phyloP scores from a whole-genome alignment of 2,113 vertebrate species.

The Nycticebus coucang region DNA sequence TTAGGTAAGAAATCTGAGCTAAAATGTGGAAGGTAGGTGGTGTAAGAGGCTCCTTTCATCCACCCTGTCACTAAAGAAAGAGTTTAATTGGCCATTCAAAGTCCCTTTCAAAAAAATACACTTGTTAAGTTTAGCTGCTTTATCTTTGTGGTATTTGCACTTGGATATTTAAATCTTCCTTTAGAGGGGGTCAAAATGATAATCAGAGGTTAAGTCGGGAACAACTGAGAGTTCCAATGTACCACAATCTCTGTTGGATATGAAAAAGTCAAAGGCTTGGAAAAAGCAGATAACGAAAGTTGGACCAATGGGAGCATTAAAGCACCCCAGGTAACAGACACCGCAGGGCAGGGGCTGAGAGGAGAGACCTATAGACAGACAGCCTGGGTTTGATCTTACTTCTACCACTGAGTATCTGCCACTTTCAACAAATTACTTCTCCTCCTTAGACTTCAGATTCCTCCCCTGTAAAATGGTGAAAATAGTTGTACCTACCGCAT shows the following conservation, averaged over 20 bases:
- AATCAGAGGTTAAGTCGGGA: constrained; percentile 57
- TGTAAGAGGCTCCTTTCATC: background rate
- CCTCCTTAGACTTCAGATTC: background rate
- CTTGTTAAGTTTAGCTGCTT: constrained; percentile 31
- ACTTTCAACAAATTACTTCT: background rate
- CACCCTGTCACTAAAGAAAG: background rate
- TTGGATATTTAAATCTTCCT: constrained; percentile 63
- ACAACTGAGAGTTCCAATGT: constrained; percentile 51
- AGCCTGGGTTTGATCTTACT: background rate
- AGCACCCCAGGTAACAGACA: background rate
- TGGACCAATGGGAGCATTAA: background rate
- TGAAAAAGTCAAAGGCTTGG: constrained; percentile 62
- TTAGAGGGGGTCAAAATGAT: constrained; percentile 50
- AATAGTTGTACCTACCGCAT: background rate
- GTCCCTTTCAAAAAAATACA: constrained; percentile 67
- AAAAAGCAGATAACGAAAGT: constrained; percentile 48
- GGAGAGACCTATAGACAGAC: background rate
- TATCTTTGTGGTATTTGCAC: constrained; percentile 73
- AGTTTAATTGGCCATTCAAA: background rate
- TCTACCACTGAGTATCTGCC: background rate
- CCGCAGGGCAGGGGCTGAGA: background rate
- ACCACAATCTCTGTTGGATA: constrained; percentile 55
- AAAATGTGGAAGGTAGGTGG: background rate
- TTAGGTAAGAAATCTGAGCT: background rate
- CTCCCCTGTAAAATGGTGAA: background rate